Evolutionary conservation across 2,797 vertebrate genomes (phyloP).

Genomic region (Microchirus variegatus): DNA sequence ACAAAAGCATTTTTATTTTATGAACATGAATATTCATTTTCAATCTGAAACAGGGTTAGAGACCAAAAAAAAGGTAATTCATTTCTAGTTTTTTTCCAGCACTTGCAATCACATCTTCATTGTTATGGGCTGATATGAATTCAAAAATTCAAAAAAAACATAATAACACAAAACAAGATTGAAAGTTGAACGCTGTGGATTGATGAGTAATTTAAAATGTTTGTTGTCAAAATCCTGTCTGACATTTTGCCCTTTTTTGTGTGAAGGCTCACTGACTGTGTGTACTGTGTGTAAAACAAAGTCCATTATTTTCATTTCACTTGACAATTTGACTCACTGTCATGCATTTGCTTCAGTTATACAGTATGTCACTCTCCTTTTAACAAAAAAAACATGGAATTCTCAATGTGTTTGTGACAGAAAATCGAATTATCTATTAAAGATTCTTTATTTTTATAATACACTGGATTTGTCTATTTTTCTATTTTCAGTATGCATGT

Average conservation of each 20-base stretch:
- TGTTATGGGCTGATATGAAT: slow-evolving; percentile 1
- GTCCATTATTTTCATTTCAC: slow-evolving; percentile 14
- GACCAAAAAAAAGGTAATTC: too few species aligned
- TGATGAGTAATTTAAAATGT: slow-evolving; percentile 3
- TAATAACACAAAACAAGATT: background rate
- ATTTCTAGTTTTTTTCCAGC: slow-evolving; percentile 10
- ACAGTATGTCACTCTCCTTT: slow-evolving; percentile 18
- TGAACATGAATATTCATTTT: slow-evolving; percentile 2
- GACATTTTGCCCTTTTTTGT: slow-evolving; percentile 32
- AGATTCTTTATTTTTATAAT: slow-evolving; percentile 83
- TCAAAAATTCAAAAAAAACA: background rate
- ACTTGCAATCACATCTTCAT: slow-evolving; percentile 10
- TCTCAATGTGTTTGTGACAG: slow-evolving; percentile 67
- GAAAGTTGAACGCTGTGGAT: slow-evolving; percentile 5
- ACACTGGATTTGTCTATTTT: slow-evolving; percentile 26
- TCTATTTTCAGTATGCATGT: too few species aligned
- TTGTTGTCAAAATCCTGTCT: slow-evolving; percentile 11
- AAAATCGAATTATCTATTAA: slow-evolving; percentile 78
- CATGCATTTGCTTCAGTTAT: background rate
- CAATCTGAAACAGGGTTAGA: slow-evolving; percentile 8
- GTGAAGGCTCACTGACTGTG: slow-evolving; percentile 13
- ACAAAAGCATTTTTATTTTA: too few species aligned
- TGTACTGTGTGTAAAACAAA: slow-evolving; percentile 18
- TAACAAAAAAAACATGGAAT: slow-evolving; percentile 18
- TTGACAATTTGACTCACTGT: slow-evolving; percentile 21